These are phyloP conservation scores for Centrocercus urophasianus DNA, from an alignment of 2,113 vertebrate genomes.

Conservation along the genomic window DNA sequence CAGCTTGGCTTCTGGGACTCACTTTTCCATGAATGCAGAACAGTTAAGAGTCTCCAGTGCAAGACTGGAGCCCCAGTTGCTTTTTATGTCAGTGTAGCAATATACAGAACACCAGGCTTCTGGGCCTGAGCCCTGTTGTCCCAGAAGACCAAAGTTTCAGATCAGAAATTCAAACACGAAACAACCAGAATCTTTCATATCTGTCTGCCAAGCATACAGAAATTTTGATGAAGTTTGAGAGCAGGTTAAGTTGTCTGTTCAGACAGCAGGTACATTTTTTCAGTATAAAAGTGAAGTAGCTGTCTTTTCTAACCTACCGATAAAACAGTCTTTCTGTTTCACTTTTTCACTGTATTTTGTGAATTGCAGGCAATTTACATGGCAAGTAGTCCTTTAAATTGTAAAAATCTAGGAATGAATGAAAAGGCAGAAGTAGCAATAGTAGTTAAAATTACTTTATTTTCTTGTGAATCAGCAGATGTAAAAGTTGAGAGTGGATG, in stretches of 20 bases:
- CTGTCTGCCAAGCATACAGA: neutral
- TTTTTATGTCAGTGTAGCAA: constrained; percentile 26
- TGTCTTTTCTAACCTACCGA: neutral
- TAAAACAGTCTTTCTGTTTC: neutral
- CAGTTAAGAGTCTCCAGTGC: neutral
- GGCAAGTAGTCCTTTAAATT: neutral
- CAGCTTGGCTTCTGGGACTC: neutral
- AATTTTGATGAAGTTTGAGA: neutral
- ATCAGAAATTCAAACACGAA: constrained; percentile 19
- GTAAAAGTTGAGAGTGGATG: neutral
- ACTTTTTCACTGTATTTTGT: neutral
- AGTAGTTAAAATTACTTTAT: neutral
- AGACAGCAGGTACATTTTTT: neutral
- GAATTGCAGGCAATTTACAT: neutral
- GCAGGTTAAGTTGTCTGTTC: neutral
- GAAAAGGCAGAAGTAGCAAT: neutral
- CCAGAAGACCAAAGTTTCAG: neutral
- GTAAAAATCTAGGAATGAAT: neutral
- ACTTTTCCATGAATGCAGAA: neutral
- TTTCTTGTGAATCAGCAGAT: neutral
- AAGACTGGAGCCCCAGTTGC: neutral
- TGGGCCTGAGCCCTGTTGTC: neutral
- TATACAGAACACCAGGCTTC: neutral
- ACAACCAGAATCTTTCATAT: neutral
- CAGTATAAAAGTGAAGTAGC: neutral